These are phyloP conservation scores for Chironomus tentans DNA, from an alignment of 2,888 invertebrate species.

Conservation along the genomic window DNA sequence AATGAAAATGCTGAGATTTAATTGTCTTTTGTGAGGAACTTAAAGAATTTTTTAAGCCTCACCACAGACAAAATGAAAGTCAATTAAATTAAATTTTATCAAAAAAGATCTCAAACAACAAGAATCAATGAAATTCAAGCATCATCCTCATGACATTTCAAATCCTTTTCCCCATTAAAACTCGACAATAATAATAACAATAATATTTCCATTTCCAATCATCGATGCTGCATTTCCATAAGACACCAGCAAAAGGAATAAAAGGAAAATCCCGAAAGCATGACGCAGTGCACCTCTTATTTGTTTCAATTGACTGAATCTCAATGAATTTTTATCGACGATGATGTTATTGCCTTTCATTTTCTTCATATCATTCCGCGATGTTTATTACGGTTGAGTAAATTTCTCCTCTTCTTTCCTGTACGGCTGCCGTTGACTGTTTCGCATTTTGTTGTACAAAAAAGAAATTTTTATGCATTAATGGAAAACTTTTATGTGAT, in stretches of 20 bases:
- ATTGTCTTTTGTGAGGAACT: too few relatives aligned
- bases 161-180: too few relatives aligned
- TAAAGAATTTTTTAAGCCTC: too few relatives aligned
- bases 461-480: constrained; percentile 5
- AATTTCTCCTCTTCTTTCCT: not conserved
- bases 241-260: not conserved
- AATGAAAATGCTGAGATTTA: too few relatives aligned
- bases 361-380: not conserved
- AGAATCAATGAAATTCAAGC: too few relatives aligned
- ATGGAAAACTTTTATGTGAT: constrained; percentile 20
- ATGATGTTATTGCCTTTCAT: constrained; percentile 1
- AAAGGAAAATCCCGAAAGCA: not conserved
- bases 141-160: too few relatives aligned
- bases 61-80: too few relatives aligned
- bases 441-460: not conserved
- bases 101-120: too few relatives aligned
- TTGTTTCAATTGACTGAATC: constrained; percentile 15
- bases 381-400: not conserved
- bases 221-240: too few relatives aligned
- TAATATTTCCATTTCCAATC: too few relatives aligned
- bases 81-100: too few relatives aligned
- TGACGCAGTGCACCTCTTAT: constrained; percentile 17
- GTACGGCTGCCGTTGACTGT: not conserved
- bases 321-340: constrained; percentile 19
- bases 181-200: too few relatives aligned